phyloP scores from a whole-genome alignment of 2,888 invertebrate genomes.

The Nebria salina region DNA sequence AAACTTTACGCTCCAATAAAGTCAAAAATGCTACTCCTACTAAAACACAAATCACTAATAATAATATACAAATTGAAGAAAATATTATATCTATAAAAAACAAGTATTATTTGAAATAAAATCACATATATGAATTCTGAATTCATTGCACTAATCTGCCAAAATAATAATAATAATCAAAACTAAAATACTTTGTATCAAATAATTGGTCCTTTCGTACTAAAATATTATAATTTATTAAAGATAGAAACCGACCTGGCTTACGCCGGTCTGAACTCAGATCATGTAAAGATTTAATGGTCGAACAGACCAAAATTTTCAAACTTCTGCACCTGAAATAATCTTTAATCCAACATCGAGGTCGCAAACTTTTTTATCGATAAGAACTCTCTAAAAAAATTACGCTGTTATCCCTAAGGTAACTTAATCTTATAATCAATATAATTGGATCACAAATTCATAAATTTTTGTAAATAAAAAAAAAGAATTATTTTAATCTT shows the following conservation, averaged over 20 bases:
- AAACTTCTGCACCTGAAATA: conserved; percentile 73
- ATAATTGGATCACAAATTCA: conserved; percentile 68
- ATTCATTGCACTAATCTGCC: conserved; percentile 76
- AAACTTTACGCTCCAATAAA: conserved; percentile 71
- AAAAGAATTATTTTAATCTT: conserved; percentile 71
- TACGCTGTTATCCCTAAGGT: conserved; percentile 88
- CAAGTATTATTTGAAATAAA: conserved; percentile 68
- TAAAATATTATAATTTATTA: conserved; percentile 67
- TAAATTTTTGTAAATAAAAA: conserved; percentile 58
- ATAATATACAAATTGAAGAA: conserved; percentile 60
- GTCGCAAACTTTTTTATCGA: conserved; percentile 81
- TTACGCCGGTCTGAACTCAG: conserved; percentile 88
- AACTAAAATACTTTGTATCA: conserved; percentile 66
- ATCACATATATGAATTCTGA: conserved; percentile 75
- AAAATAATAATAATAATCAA: conserved; percentile 65
- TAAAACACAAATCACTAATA: conserved; percentile 70
- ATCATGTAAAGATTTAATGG: conserved; percentile 86
- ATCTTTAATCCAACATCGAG: conserved; percentile 90
- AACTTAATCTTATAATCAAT: conserved; percentile 75
- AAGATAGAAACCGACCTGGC: conserved; percentile 89
- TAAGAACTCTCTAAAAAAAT: conserved; percentile 79
- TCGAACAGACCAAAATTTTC: conserved; percentile 81
- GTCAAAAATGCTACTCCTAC: conserved; percentile 67
- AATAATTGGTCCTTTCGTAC: conserved; percentile 82
- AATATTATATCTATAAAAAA: conserved; percentile 63